phyloP scores from a whole-genome alignment of 2,888 invertebrate species.

The Sphaerophoria rueppellii region DNA sequence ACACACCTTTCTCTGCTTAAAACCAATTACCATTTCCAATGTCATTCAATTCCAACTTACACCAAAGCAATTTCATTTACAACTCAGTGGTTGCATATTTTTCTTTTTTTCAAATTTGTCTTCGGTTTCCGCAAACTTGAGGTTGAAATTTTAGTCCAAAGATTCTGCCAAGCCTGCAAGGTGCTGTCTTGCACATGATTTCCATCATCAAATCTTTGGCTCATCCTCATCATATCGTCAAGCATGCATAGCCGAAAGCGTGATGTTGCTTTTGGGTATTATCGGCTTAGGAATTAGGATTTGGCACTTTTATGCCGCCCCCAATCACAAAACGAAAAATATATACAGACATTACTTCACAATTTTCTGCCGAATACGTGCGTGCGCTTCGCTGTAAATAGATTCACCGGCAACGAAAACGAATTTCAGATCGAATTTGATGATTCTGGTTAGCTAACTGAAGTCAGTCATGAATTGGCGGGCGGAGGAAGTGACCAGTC shows the following conservation, averaged over 20 bases:
- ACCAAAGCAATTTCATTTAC: too few species aligned
- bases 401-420: conserved; percentile 43
- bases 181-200: conserved; percentile 16
- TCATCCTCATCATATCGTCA: conserved; percentile 24
- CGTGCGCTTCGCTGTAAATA: conserved; percentile 71
- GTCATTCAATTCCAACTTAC: too few species aligned
- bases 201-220: conserved; percentile 22
- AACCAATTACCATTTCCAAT: too few species aligned
- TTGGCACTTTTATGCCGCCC: conserved; percentile 22
- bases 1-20: too few species aligned
- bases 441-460: conserved; percentile 49
- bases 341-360: conserved; percentile 66
- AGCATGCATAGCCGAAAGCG: conserved; percentile 10
- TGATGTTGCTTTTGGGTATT: conserved; percentile 40
- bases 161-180: conserved; percentile 20
- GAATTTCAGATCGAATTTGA: conserved; percentile 44
- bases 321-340: conserved; percentile 29
- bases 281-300: neutral
- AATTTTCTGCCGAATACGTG: conserved; percentile 72
- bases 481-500: neutral
- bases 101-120: conserved; percentile 61
- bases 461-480: too few species aligned
- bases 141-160: conserved; percentile 65
- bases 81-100: neutral
- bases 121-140: conserved; percentile 59